Evolutionary conservation across 2,113 vertebrate species (phyloP).

Genomic region (Bos javanicus): DNA sequence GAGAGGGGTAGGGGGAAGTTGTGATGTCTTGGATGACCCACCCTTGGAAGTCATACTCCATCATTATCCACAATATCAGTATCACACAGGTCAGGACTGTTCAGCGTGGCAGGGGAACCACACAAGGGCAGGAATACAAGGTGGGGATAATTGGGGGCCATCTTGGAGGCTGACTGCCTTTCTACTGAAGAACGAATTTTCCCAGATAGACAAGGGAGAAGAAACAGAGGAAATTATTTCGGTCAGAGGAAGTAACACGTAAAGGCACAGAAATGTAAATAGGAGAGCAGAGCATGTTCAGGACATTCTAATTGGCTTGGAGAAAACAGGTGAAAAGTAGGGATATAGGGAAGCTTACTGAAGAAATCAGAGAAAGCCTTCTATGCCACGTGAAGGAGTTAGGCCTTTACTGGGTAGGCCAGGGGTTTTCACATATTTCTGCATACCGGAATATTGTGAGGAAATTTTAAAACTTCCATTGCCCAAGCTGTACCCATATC

Average conservation of each 20-base stretch:
- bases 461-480: not conserved
- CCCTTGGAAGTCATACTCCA: not conserved
- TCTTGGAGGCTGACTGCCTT: not conserved
- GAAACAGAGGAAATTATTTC: not conserved
- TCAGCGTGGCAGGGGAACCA: not conserved
- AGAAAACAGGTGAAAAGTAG: not conserved
- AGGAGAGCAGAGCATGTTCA: not conserved
- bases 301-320: not conserved
- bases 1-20: not conserved
- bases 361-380: not conserved
- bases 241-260: not conserved
- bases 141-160: not conserved
- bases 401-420: not conserved
- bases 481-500: not conserved
- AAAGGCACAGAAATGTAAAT: not conserved
- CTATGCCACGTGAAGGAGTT: not conserved
- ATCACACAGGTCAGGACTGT: not conserved
- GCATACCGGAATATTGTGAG: not conserved
- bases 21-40: not conserved
- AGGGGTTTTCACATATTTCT: not conserved
- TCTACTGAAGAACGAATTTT: not conserved
- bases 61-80: not conserved
- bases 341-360: not conserved
- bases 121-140: not conserved
- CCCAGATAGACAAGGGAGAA: not conserved